Evolutionary conservation across 2,797 vertebrate species (phyloP), one percentile per base, ranked within the genome.

Genomic region (Karalla daura): DNA sequence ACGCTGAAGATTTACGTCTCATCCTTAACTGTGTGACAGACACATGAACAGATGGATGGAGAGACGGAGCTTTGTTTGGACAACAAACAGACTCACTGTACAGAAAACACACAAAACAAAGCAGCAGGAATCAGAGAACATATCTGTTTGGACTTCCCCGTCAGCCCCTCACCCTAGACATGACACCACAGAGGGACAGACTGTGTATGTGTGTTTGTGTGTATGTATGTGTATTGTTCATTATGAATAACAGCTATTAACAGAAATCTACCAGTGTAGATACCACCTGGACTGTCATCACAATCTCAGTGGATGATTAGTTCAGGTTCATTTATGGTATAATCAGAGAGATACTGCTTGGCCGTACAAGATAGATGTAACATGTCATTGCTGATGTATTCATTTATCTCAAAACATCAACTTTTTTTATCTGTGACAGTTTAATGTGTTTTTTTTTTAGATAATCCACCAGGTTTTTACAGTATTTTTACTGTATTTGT

Each of bases 91-190:
- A 72, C 66, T 68, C 14, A 7, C 63, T 44, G 72, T 37, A 65
- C 61, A 51, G 37, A 86, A 81, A 83, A 82, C 67, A 86, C 68
- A 76, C 52, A 70, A 70, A 66, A 70, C 55, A 75, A 65, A 71
- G 33, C 41, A 80, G 52, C 49, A 75, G 56, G 65, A 69, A 69
- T 60, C 67, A 47, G 43, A 62, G 77, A 75, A 86, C 79, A 85
- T 80, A 76, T 75, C 18, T 86, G 81, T 88, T 87, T 81, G 69
- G 78, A 52, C 62, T 71, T 50, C 51, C 59, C 17, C 10, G 8
- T 64, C 17, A 4, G 44, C 56, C 40, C 73, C 40, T 70, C 52
- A 54, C 65, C 58, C 63, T 21, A 55, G 33, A 65, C 67, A 73
- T 74, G 61, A 67, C 78, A 69, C 37, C 18, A 23, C 63, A 46